Evolutionary conservation across 2,888 invertebrate species (phyloP).

Genomic region (Lochmaea capreae): DNA sequence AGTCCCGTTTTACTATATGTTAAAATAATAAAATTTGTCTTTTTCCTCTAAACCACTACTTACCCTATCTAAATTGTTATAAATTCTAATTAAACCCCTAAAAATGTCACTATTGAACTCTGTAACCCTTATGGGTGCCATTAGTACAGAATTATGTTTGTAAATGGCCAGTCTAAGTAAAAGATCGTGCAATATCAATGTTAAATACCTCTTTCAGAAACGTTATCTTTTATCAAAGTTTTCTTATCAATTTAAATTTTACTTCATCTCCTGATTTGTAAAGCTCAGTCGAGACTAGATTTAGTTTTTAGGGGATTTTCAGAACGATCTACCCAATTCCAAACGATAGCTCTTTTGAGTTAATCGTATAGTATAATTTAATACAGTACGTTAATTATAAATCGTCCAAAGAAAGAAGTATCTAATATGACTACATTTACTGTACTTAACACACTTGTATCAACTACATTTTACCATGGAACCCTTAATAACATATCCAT

Average conservation of each 20-base stretch:
- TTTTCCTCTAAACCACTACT: neutral
- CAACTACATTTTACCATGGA: slow-evolving; percentile 14
- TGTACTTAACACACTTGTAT: neutral
- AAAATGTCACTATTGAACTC: neutral
- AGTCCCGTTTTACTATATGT: too few species aligned
- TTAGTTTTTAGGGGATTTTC: too few species aligned
- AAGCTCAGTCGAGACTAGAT: too few species aligned
- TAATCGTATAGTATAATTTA: too few species aligned
- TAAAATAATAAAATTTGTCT: neutral
- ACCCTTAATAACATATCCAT: slow-evolving; percentile 15
- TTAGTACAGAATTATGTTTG: slow-evolving; percentile 5
- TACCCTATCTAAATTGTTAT: neutral
- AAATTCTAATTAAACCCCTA: neutral
- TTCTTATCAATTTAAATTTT: neutral
- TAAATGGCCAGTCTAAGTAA: neutral
- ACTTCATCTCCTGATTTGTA: too few species aligned
- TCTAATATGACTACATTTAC: neutral
- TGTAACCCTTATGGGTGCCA: neutral
- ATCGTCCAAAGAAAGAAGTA: neutral
- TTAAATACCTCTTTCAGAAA: neutral
- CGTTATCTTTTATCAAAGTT: neutral
- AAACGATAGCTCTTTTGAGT: too few species aligned
- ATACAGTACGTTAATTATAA: too few species aligned
- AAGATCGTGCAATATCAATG: neutral
- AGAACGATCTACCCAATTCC: too few species aligned